phyloP scores from a whole-genome alignment of 2,113 vertebrate species.

The Austrofundulus limnaeus region DNA sequence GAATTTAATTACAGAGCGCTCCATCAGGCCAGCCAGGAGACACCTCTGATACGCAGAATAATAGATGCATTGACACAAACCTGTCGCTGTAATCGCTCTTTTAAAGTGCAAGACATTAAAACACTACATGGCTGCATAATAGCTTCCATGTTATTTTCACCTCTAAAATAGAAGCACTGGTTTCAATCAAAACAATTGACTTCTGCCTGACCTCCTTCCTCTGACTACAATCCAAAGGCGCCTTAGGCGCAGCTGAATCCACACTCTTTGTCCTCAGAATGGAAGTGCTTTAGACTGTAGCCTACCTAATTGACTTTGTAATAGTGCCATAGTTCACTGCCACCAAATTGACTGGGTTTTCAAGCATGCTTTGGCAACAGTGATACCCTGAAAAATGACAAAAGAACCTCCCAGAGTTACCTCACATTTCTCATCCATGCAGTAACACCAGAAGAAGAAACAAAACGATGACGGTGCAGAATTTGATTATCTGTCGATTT shows the following conservation, averaged over 20 bases:
- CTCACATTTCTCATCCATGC: slow-evolving; percentile 14
- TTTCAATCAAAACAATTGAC: slow-evolving; percentile 69
- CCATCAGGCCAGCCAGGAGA: background rate
- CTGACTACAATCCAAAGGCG: slow-evolving; percentile 28
- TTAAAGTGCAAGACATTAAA: slow-evolving; percentile 12
- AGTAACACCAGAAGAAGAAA: slow-evolving; percentile 9
- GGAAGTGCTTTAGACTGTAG: slow-evolving; percentile 33
- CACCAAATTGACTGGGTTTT: slow-evolving; percentile 60
- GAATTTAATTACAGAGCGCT: slow-evolving; percentile 21
- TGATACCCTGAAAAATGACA: slow-evolving; percentile 28
- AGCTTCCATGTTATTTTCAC: slow-evolving; percentile 47
- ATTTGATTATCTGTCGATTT: background rate
- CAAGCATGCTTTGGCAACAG: slow-evolving; percentile 45
- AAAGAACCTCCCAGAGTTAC: slow-evolving; percentile 12
- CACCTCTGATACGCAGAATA: slow-evolving; percentile 28
- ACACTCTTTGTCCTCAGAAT: slow-evolving; percentile 37
- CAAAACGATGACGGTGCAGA: slow-evolving; percentile 10
- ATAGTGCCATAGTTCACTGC: slow-evolving; percentile 66
- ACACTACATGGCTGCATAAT: slow-evolving; percentile 17
- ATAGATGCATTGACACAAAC: slow-evolving; percentile 11
- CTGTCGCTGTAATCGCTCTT: slow-evolving; percentile 5
- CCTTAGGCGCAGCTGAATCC: slow-evolving; percentile 37
- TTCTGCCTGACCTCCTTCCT: slow-evolving; percentile 51
- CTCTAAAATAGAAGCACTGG: slow-evolving; percentile 31
- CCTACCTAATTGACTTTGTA: slow-evolving; percentile 67